phyloP scores from a whole-genome alignment of 2,888 invertebrate species.

The Gymnocheta viridis region DNA sequence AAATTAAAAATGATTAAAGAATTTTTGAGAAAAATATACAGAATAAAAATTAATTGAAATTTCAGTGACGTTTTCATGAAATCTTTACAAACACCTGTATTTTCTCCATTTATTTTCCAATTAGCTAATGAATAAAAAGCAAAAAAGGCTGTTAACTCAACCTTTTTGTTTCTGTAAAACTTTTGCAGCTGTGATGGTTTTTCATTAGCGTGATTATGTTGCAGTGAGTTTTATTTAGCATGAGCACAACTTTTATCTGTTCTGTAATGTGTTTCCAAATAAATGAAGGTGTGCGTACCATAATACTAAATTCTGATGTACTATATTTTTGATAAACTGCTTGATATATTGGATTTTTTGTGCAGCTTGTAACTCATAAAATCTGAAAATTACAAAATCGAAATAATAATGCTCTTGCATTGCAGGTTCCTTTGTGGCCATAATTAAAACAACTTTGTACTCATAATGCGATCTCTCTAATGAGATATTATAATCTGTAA shows the following conservation, averaged over 20 bases:
- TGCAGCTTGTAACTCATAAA: neutral
- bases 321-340: neutral
- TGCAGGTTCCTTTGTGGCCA: too few species aligned
- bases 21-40: neutral
- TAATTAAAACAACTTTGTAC: too few species aligned
- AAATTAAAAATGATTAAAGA: neutral
- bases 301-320: neutral
- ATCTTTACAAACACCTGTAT: neutral
- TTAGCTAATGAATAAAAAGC: slow-evolving; percentile 19
- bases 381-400: neutral
- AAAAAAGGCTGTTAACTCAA: neutral
- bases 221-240: slow-evolving; percentile 26
- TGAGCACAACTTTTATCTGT: slow-evolving; percentile 5
- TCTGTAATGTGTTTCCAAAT: neutral
- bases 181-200: slow-evolving; percentile 4
- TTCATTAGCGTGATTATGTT: slow-evolving; percentile 54
- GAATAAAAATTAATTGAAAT: neutral
- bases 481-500: too few species aligned
- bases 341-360: neutral
- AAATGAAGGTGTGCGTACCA: neutral
- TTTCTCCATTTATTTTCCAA: neutral
- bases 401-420: too few species aligned
- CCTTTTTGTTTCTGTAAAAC: neutral
- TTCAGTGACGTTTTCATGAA: neutral
- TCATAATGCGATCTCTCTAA: too few species aligned